Conservation (phyloP, 2,113 vertebrate genomes). For the Passer domesticus region DNA sequence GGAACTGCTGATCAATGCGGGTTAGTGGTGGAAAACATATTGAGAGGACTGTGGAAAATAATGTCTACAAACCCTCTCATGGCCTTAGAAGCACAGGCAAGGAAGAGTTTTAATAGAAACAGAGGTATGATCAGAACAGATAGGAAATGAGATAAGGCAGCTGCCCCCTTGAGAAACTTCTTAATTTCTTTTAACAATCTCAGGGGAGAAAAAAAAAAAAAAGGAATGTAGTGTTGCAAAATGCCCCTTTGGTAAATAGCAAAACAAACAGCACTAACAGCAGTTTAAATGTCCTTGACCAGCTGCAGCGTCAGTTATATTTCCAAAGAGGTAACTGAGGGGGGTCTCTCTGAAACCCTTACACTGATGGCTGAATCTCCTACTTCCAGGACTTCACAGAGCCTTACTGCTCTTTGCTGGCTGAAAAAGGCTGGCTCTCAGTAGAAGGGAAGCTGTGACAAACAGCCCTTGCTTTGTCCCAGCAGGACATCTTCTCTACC, state of each 20-base stretch:
- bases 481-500: neutral
- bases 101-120: neutral
- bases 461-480: neutral
- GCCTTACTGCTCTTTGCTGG: neutral
- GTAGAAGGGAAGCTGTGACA: neutral
- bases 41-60: neutral
- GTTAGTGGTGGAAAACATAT: neutral
- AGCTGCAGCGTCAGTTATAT: neutral
- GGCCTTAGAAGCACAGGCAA: neutral
- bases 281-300: neutral
- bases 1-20: neutral
- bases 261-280: neutral
- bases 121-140: neutral
- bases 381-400: neutral
- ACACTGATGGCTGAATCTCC: neutral
- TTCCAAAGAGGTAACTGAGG: neutral
- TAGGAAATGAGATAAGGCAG: neutral
- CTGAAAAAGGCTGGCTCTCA: neutral
- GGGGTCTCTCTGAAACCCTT: neutral
- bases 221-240: neutral
- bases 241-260: neutral
- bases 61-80: neutral
- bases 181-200: neutral
- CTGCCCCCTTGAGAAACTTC: neutral
- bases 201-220: neutral